Base-by-base conservation (phyloP, 2,888 invertebrate genomes). In the Magallana nippona region DNA sequence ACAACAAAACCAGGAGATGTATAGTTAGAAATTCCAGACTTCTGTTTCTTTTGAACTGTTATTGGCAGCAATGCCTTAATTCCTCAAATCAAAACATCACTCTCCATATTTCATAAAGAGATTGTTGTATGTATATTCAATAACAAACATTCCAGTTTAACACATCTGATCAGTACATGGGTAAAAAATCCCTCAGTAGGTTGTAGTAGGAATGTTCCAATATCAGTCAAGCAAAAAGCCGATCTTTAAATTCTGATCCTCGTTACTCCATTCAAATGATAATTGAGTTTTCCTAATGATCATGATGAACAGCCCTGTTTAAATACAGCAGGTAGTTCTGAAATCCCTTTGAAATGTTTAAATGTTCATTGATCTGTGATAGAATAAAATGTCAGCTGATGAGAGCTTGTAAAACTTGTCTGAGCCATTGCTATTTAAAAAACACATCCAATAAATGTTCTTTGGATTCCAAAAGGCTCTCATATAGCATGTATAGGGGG, bases 251-350 rank as follows among this genome's bases (percentile, higher is more conserved):
- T 15, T 71, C 27, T 27, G 71, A 71, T 27, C 71, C 5, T 15
- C 32, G 71, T 32, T 13, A 13, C 27, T 71, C 22, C 27, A 71
- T 71, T 71, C 13, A 71, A 71, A 71, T 71, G 71, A 27, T 71
- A 71, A 71, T 71, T 71, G 27, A 71, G 27, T 27, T 71, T 71
- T 71, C 22, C 32, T 71, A 71, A 71, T 71, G 71, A 71, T 44
- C 44, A 71, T 13, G 71, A 71, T 71, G 22, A 71, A 71, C 22
- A 71, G 71, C 1, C 27, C 22, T 22, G 27, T 27, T 11, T 44
- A 44, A 44, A 44, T 44, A 44, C 44, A 44, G 44, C 44, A 44
- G 44, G 44, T 71, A 71, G 5, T 71, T 32, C 71, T 27, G 71
- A 27, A 32, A 22, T 19, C 44, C 44, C 11, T 32, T 22, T 71